Conservation (phyloP, 2,113 vertebrate genomes). For the Camelus dromedarius region DNA sequence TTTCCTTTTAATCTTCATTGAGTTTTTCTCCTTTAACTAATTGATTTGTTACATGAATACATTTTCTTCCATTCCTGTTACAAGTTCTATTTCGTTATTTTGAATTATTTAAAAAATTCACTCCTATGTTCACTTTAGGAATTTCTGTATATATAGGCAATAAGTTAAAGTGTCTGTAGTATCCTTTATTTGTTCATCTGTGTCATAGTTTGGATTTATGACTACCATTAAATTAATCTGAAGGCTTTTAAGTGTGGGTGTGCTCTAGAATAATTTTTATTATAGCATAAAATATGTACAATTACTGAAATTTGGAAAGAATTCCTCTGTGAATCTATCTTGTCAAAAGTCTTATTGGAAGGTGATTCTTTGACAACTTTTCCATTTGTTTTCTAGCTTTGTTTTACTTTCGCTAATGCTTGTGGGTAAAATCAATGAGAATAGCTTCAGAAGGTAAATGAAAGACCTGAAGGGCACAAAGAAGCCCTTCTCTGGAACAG, state of each 20-base stretch:
- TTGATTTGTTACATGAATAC: not conserved
- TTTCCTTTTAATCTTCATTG: not conserved
- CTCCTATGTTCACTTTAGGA: not conserved
- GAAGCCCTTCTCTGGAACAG: not conserved
- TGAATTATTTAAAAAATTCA: not conserved
- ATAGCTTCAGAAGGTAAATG: not conserved
- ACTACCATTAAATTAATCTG: not conserved
- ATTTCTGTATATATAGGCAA: not conserved
- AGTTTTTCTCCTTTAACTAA: not conserved
- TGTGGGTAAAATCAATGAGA: not conserved
- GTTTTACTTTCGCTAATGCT: not conserved
- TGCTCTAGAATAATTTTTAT: constrained; percentile 1
- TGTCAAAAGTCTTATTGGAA: not conserved
- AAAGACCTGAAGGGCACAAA: not conserved
- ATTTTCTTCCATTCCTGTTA: not conserved
- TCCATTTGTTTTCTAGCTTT: not conserved
- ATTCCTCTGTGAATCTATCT: not conserved
- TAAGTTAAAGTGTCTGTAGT: not conserved
- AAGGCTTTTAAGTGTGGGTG: not conserved
- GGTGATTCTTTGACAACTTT: not conserved
- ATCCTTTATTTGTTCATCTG: not conserved
- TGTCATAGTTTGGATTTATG: not conserved
- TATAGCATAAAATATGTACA: not conserved
- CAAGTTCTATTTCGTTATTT: not conserved
- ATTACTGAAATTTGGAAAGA: constrained; percentile 24